A percentile compares a stretch with the other conserved stretches of the same genome.
phyloP scores from a whole-genome alignment of 2,113 vertebrate species.

The Ifrita kowaldi region DNA sequence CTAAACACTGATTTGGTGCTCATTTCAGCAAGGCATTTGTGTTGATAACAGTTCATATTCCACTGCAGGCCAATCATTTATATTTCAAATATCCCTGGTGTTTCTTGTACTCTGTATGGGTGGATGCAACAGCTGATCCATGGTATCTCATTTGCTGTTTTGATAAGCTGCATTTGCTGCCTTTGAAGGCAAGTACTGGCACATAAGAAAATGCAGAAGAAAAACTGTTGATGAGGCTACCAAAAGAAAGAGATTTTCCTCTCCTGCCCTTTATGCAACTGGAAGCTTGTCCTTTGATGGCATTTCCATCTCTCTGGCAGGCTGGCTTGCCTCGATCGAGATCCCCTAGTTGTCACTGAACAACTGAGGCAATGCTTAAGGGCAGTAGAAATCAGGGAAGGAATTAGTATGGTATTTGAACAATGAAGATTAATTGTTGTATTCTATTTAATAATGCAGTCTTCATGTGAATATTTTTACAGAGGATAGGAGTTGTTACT shows the following conservation, averaged over 20 bases:
- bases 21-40: background rate
- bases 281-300: background rate
- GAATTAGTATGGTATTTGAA: background rate
- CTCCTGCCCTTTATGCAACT: background rate
- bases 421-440: background rate
- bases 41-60: background rate
- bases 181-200: background rate
- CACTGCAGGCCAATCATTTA: fast-evolving
- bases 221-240: background rate
- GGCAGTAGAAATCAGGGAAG: background rate
- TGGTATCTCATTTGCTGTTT: background rate
- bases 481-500: background rate
- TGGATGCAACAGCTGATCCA: background rate
- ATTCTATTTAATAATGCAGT: background rate
- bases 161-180: background rate
- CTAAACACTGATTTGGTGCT: background rate
- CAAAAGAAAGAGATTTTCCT: background rate
- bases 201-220: background rate
- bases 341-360: background rate
- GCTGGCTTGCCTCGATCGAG: background rate
- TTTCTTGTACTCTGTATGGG: background rate
- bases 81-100: background rate
- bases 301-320: background rate
- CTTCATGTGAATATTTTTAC: background rate
- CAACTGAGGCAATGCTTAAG: background rate